Percentiles rank a stretch among this genome's conserved stretches.
These are phyloP conservation scores for Pyrocoelia pectoralis DNA, from an alignment of 2,888 invertebrate genomes.

Conservation along the genomic window DNA sequence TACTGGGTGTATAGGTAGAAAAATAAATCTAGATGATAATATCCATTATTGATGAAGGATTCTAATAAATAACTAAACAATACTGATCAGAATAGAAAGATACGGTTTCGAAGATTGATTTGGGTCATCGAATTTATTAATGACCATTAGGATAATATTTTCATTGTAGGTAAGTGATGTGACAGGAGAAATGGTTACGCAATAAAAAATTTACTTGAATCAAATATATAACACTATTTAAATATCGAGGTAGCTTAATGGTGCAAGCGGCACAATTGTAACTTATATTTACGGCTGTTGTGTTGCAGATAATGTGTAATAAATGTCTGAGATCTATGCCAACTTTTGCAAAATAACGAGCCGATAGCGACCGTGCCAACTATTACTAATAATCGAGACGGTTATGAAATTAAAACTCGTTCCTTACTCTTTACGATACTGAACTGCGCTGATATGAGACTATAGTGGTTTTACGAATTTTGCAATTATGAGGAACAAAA, in stretches of 20 bases:
- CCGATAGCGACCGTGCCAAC: constrained; percentile 29
- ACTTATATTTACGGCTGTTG: constrained; percentile 27
- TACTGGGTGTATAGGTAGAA: no score
- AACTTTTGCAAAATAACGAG: constrained; percentile 33
- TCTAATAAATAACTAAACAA: no score
- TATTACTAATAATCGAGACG: constrained; percentile 14
- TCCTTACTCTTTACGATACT: no score
- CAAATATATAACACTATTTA: constrained; percentile 13
- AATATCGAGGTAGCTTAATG: constrained; percentile 22
- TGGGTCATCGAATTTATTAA: no score
- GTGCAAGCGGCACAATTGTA: constrained; percentile 21
- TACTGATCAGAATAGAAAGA: no score
- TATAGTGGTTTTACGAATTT: no score
- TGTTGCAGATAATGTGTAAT: constrained; percentile 30
- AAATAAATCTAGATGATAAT: no score
- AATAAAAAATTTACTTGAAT: neutral
- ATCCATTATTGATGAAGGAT: no score
- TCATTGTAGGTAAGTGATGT: no score
- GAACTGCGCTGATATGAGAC: no score
- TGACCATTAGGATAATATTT: no score
- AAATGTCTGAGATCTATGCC: constrained; percentile 28
- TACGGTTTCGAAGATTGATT: neutral
- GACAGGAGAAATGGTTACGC: neutral
- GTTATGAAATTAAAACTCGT: constrained; percentile 1
- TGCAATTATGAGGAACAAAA: no score